Evolutionary conservation across 2,113 vertebrate species (phyloP).

Genomic region (Oceanites oceanicus): DNA sequence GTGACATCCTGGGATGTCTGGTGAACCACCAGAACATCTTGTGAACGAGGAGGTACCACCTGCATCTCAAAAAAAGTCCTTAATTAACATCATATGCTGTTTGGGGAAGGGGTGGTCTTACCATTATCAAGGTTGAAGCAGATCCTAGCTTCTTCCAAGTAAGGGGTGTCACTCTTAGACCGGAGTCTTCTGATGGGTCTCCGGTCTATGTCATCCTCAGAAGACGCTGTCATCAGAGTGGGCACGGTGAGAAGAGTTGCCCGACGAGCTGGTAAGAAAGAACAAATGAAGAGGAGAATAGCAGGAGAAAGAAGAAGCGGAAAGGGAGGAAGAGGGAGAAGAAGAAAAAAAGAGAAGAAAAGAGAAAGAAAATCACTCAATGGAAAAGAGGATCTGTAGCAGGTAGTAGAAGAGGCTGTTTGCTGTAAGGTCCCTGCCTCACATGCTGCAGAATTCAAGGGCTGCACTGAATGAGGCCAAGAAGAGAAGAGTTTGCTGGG

Average conservation of each 20-base stretch:
- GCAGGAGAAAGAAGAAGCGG: background rate
- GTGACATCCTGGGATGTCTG: background rate
- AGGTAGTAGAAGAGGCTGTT: background rate
- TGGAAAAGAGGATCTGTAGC: background rate
- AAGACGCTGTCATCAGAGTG: conserved; percentile 57
- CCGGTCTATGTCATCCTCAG: conserved; percentile 63
- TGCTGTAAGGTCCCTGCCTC: background rate
- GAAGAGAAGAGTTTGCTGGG: background rate
- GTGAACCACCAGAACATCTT: background rate
- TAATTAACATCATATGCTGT: background rate
- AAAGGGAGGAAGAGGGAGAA: background rate
- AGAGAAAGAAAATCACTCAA: background rate
- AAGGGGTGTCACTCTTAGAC: conserved; percentile 64
- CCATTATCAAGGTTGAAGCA: conserved; percentile 67
- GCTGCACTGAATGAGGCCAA: background rate
- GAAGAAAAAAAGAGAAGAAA: background rate
- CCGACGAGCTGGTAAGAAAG: conserved; percentile 45
- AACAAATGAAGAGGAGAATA: background rate
- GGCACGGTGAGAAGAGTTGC: conserved; percentile 62
- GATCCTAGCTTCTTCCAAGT: conserved; percentile 64
- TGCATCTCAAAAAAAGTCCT: background rate
- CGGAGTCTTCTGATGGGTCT: conserved; percentile 65
- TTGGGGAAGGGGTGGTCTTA: background rate
- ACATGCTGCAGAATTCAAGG: background rate
- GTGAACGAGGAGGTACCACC: background rate